phyloP scores from a whole-genome alignment of 1,140 invertebrate genomes.

The Homalodisca vitripennis region DNA sequence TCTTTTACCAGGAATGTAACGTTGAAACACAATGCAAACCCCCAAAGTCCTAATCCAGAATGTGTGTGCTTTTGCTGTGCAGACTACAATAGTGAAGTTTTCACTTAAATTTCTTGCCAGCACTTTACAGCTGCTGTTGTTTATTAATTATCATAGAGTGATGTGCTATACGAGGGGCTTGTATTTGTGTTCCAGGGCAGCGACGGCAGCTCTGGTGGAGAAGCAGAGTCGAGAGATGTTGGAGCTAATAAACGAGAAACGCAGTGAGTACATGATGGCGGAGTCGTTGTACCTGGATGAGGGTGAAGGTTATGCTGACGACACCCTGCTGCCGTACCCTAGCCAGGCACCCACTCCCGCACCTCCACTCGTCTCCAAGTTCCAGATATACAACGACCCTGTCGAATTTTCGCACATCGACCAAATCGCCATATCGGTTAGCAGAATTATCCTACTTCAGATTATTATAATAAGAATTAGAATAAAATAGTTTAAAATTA shows the following conservation, averaged over 20 bases:
- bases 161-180: too few species aligned
- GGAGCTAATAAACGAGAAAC: slow-evolving; percentile 89
- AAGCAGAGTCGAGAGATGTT: slow-evolving; percentile 96
- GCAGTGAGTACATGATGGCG: slow-evolving; percentile 83
- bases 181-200: slow-evolving; percentile 60
- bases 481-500: too few species aligned
- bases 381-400: slow-evolving; percentile 93
- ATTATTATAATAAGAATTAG: too few species aligned
- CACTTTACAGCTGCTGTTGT: too few species aligned
- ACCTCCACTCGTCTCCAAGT: slow-evolving; percentile 89
- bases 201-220: slow-evolving; percentile 91
- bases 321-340: slow-evolving; percentile 74
- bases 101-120: too few species aligned
- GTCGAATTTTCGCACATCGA: slow-evolving; percentile 93
- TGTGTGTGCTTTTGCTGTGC: too few species aligned
- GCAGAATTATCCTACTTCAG: too few species aligned
- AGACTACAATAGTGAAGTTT: too few species aligned
- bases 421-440: slow-evolving; percentile 94
- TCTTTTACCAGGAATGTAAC: too few species aligned
- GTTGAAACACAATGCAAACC: too few species aligned
- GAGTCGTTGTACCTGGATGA: slow-evolving; percentile 75
- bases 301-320: slow-evolving; percentile 61
- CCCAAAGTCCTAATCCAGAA: too few species aligned
- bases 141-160: too few species aligned
- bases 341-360: slow-evolving; percentile 84